A percentile compares a stretch with the other conserved stretches of the same genome.
Evolutionary conservation across 2,888 invertebrate genomes (phyloP).

Genomic region (Zygaena filipendulae): DNA sequence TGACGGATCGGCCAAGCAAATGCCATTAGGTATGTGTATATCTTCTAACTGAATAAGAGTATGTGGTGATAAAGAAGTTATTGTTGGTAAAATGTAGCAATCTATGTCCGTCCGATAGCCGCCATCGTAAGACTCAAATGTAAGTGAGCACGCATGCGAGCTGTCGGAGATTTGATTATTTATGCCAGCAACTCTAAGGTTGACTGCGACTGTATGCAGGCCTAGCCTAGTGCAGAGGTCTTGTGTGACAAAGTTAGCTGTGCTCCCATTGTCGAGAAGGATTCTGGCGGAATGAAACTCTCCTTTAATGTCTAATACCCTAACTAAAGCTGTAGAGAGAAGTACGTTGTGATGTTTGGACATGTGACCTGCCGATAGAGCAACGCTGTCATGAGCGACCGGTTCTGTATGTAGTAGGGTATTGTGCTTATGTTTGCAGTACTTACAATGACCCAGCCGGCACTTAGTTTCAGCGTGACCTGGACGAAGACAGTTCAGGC

Average conservation of each 20-base stretch:
- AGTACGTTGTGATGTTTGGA: constrained; percentile 7
- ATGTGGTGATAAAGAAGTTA: neutral
- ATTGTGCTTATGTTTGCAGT: constrained; percentile 8
- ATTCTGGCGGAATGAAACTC: constrained; percentile 3
- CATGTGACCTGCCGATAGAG: constrained; percentile 5
- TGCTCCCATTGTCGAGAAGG: constrained; percentile 11
- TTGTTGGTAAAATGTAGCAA: neutral
- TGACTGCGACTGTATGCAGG: neutral
- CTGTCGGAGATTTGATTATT: constrained; percentile 5
- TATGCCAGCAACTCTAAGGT: constrained; percentile 6
- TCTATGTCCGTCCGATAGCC: neutral
- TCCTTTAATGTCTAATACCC: constrained; percentile 3
- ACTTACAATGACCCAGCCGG: constrained; percentile 11
- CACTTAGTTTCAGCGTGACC: constrained; percentile 13
- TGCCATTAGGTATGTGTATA: constrained; percentile 8
- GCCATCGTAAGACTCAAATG: constrained; percentile 1
- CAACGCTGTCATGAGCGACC: neutral
- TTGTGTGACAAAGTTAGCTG: constrained; percentile 10
- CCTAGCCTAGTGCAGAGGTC: constrained; percentile 1
- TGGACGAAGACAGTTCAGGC: constrained; percentile 13
- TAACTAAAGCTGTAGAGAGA: constrained; percentile 9
- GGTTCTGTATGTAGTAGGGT: constrained; percentile 8
- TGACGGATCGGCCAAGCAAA: constrained; percentile 11
- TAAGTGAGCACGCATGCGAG: constrained; percentile 2
- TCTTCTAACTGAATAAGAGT: neutral